phyloP scores from a whole-genome alignment of 2,797 vertebrate species.

The Emys orbicularis region DNA sequence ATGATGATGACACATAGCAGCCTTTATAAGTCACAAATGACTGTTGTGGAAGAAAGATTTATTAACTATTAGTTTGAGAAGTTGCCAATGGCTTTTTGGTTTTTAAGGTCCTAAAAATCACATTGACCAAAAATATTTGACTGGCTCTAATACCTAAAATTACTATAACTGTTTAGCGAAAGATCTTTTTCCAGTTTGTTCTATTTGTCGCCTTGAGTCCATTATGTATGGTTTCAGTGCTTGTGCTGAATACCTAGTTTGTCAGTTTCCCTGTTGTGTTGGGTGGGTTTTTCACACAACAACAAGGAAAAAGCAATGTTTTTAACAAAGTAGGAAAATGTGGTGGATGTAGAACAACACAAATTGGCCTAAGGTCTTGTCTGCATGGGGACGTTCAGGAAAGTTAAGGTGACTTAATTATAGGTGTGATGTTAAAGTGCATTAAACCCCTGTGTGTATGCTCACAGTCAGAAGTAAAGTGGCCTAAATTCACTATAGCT shows the following conservation, averaged over 20 bases:
- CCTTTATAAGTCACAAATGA: too few relatives aligned
- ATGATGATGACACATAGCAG: too few relatives aligned
- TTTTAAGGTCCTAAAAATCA: background rate
- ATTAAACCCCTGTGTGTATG: background rate
- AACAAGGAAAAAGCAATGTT: background rate
- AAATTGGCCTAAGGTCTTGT: too few relatives aligned
- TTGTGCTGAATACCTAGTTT: background rate
- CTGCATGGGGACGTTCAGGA: background rate
- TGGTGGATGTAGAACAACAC: too few relatives aligned
- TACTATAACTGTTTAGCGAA: background rate
- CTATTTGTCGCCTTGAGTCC: background rate
- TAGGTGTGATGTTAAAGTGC: background rate
- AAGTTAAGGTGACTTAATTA: background rate
- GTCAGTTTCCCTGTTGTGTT: background rate
- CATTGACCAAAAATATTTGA: background rate
- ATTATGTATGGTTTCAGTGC: background rate
- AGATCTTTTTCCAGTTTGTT: background rate
- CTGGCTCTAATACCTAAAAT: background rate
- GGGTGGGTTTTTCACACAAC: background rate
- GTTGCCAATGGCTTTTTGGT: background rate
- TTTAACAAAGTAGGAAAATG: background rate
- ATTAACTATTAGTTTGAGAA: background rate
- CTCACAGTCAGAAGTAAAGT: background rate
- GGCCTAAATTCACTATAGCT: background rate
- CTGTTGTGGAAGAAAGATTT: background rate